phyloP scores from a whole-genome alignment of 2,113 vertebrate species.

The human (Homo sapiens) region DNA sequence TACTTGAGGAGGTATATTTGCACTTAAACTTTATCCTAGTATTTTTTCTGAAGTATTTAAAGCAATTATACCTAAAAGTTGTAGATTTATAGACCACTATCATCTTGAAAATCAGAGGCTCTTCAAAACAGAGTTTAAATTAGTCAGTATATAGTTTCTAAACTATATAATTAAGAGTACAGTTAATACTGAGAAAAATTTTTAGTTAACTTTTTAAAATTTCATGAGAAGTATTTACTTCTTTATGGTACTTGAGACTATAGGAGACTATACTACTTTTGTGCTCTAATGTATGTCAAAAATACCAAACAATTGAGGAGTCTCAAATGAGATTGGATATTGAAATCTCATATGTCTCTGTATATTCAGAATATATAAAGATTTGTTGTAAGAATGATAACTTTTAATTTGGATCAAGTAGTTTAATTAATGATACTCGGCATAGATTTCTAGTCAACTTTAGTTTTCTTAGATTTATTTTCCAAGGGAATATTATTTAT shows the following conservation, averaged over 20 bases:
- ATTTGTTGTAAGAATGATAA: constrained; percentile 11
- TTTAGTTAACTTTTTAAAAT: constrained; percentile 1
- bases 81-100: neutral
- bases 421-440: neutral
- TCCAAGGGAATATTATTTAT: constrained; percentile 12
- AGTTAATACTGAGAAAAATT: neutral
- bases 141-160: constrained; percentile 28
- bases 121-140: constrained; percentile 2
- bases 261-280: neutral
- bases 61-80: neutral
- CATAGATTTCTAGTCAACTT: constrained; percentile 19
- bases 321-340: neutral
- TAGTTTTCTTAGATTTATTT: constrained; percentile 54
- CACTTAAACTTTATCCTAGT: neutral
- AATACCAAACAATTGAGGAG: neutral
- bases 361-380: constrained; percentile 22
- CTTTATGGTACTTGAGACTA: neutral
- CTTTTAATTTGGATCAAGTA: neutral
- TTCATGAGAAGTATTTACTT: constrained; percentile 25
- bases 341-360: neutral
- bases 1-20: neutral
- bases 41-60: constrained; percentile 25
- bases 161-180: constrained; percentile 14
- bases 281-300: neutral
- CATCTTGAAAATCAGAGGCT: constrained; percentile 53